Evolutionary conservation across 2,888 invertebrate species (phyloP).

Genomic region (Malachius bipustulatus): DNA sequence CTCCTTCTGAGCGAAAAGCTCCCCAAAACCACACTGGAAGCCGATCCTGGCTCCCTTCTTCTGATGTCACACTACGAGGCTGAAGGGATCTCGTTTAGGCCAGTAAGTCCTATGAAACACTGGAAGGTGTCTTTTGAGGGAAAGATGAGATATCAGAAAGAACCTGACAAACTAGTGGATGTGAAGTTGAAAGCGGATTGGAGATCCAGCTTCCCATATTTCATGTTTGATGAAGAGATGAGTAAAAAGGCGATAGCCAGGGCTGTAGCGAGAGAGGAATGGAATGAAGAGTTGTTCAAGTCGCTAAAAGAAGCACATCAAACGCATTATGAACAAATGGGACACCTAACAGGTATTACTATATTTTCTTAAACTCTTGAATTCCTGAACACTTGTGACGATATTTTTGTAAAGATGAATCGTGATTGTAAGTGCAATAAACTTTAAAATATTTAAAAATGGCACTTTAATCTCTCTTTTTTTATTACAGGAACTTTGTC

Average conservation of each 20-base stretch:
- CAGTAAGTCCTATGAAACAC: slow-evolving; percentile 58
- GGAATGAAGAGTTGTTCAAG: slow-evolving; percentile 57
- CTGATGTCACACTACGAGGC: slow-evolving; percentile 48
- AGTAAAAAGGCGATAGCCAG: slow-evolving; percentile 53
- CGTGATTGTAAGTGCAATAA: background rate
- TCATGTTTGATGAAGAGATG: slow-evolving; percentile 64
- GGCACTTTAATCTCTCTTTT: no score
- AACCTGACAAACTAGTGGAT: slow-evolving; percentile 39
- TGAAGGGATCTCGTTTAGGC: slow-evolving; percentile 55
- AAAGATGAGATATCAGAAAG: slow-evolving; percentile 47
- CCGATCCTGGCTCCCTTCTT: slow-evolving; percentile 28
- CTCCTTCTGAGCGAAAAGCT: slow-evolving; percentile 54
- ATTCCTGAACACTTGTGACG: slow-evolving; percentile 67
- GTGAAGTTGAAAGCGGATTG: slow-evolving; percentile 53
- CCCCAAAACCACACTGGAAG: slow-evolving; percentile 56
- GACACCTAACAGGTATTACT: slow-evolving; percentile 49
- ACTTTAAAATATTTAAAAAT: no score
- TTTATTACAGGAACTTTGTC: no score
- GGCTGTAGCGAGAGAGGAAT: slow-evolving; percentile 62
- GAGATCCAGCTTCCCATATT: slow-evolving; percentile 48
- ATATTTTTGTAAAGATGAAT: slow-evolving; percentile 53
- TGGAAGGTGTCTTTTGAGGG: slow-evolving; percentile 63
- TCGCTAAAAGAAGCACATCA: slow-evolving; percentile 57
- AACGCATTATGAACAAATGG: slow-evolving; percentile 76
- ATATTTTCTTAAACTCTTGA: no score